Conservation (phyloP, 2,888 invertebrate genomes). For the Rhagonycha fulva region DNA sequence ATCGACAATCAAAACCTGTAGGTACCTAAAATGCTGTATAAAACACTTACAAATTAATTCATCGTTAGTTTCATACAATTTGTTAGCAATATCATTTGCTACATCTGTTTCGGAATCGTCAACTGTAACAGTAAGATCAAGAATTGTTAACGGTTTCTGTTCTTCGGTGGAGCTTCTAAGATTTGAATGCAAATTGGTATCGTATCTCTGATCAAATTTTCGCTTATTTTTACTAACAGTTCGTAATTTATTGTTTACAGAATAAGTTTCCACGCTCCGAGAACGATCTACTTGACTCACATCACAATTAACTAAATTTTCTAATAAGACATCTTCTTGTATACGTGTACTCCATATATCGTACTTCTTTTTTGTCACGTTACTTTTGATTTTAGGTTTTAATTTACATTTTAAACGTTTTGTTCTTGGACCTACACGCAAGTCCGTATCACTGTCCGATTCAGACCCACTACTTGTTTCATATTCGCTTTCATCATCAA, state of each 20-base stretch:
- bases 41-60: slow-evolving; percentile 68
- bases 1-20: neutral
- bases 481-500: slow-evolving; percentile 54
- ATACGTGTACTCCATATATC: slow-evolving; percentile 74
- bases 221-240: slow-evolving; percentile 59
- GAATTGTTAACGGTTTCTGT: slow-evolving; percentile 60
- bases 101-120: slow-evolving; percentile 64
- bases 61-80: slow-evolving; percentile 74
- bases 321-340: slow-evolving; percentile 80
- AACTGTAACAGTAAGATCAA: slow-evolving; percentile 60
- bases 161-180: slow-evolving; percentile 51
- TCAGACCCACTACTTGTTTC: slow-evolving; percentile 56
- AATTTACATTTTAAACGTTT: slow-evolving; percentile 63
- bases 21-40: neutral
- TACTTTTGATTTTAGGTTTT: slow-evolving; percentile 53
- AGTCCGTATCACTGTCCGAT: slow-evolving; percentile 60
- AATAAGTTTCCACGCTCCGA: slow-evolving; percentile 76
- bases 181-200: slow-evolving; percentile 62
- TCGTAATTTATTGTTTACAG: slow-evolving; percentile 61
- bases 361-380: slow-evolving; percentile 65
- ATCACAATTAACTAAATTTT: slow-evolving; percentile 78
- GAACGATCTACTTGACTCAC: slow-evolving; percentile 71
- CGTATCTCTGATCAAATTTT: slow-evolving; percentile 62
- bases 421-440: slow-evolving; percentile 48
- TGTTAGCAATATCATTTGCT: slow-evolving; percentile 73